These are phyloP conservation scores for Ascaphus truei DNA, from an alignment of 2,113 vertebrate genomes.

Conservation along the genomic window DNA sequence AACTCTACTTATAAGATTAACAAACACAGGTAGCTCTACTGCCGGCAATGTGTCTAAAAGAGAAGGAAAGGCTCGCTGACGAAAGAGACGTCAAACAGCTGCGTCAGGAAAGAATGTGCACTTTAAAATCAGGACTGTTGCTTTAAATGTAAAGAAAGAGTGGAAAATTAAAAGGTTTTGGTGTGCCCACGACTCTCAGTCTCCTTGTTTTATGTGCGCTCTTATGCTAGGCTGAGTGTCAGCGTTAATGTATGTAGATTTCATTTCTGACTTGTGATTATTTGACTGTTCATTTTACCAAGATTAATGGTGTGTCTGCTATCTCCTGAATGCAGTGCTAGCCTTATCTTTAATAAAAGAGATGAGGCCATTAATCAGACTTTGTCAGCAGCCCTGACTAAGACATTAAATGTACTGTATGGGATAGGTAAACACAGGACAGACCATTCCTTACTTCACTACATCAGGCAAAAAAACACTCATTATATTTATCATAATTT, in stretches of 20 bases:
- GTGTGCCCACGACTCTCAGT: slow-evolving; percentile 48
- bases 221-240: slow-evolving; percentile 77
- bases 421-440: slow-evolving; percentile 98
- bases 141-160: slow-evolving; percentile 58
- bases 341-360: slow-evolving; percentile 99
- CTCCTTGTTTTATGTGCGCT: slow-evolving; percentile 59
- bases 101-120: background rate
- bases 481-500: slow-evolving; percentile 99
- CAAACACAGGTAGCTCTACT: background rate
- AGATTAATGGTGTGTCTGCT: slow-evolving; percentile 98
- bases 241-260: slow-evolving; percentile 99
- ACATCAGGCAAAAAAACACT: slow-evolving; percentile 86
- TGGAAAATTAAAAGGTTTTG: slow-evolving; percentile 69
- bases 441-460: slow-evolving; percentile 85
- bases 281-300: slow-evolving; percentile 98
- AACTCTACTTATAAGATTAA: too few relatives aligned
- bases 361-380: slow-evolving; percentile 99
- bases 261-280: slow-evolving; percentile 99
- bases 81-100: background rate
- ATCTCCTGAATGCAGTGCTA: slow-evolving; percentile 98
- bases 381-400: slow-evolving; percentile 97
- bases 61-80: background rate
- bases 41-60: background rate
- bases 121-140: background rate
- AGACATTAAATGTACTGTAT: slow-evolving; percentile 99